A percentile compares a stretch with the other conserved stretches of the same genome.
phyloP scores from a whole-genome alignment of 1,140 invertebrate genomes.

The Diachasmimorpha longicaudata region DNA sequence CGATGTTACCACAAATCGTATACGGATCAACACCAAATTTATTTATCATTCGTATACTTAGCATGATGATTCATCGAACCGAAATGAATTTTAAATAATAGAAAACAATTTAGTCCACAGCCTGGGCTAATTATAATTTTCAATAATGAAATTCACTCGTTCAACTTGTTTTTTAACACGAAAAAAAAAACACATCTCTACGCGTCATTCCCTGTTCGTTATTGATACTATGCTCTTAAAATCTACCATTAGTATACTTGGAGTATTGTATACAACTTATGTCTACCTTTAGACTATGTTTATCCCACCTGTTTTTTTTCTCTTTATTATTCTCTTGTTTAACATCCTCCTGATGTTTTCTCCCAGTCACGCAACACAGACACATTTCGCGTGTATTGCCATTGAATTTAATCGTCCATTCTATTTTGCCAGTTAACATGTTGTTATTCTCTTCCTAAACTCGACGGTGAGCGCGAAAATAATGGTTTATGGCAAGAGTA shows the following conservation, averaged over 20 bases:
- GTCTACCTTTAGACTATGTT: conserved; percentile 25
- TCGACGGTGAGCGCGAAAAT: neutral
- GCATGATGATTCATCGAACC: neutral
- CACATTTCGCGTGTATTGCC: conserved; percentile 21
- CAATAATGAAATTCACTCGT: neutral
- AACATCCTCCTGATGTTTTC: neutral
- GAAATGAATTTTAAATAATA: conserved; percentile 8
- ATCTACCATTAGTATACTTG: conserved; percentile 51
- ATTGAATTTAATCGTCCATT: conserved; percentile 9
- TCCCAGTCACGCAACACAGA: neutral
- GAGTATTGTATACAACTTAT: conserved; percentile 56
- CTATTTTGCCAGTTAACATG: conserved; percentile 10
- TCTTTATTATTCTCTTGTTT: neutral
- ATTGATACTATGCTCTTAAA: conserved; percentile 39
- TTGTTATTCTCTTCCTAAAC: neutral
- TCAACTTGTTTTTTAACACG: neutral
- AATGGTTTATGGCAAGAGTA: conserved; percentile 29
- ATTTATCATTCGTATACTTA: conserved; percentile 19
- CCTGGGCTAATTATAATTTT: conserved; percentile 15
- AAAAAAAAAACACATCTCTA: conserved; percentile 28
- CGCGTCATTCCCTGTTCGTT: conserved; percentile 31
- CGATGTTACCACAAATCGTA: conserved; percentile 14
- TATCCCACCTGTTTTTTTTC: neutral
- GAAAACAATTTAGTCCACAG: conserved; percentile 18
- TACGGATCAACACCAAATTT: conserved; percentile 9